Percentiles rank a stretch among this genome's conserved stretches.
These are phyloP conservation scores for Ictidomys tridecemlineatus DNA, from an alignment of 2,113 vertebrate species.

Conservation along the genomic window DNA sequence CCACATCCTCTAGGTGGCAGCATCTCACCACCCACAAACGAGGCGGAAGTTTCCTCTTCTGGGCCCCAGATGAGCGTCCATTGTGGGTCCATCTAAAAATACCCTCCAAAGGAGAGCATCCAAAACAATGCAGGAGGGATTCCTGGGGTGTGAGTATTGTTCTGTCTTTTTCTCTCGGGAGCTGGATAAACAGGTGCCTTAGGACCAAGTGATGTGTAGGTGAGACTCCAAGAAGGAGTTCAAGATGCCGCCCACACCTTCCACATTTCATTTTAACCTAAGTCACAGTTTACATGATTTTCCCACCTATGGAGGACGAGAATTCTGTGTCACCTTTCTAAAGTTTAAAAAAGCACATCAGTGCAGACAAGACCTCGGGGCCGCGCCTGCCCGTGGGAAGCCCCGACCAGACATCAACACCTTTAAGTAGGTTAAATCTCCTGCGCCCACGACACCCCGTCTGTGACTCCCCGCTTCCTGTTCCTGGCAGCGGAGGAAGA, in stretches of 20 bases:
- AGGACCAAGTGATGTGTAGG: background rate
- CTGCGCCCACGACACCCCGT: accelerated
- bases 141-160: background rate
- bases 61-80: accelerated
- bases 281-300: background rate
- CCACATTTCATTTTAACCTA: background rate
- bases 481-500: background rate
- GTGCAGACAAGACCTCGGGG: background rate
- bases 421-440: no score
- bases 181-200: background rate
- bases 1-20: conserved; percentile 58
- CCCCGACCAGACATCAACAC: accelerated
- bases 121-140: background rate
- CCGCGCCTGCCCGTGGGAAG: background rate
- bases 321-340: background rate
- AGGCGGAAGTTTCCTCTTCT: accelerated
- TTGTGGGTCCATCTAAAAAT: background rate
- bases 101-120: background rate
- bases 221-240: background rate
- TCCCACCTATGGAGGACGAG: background rate
- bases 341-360: background rate
- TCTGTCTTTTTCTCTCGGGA: background rate
- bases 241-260: background rate
- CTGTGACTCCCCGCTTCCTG: background rate
- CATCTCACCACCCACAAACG: background rate